A percentile compares a stretch with the other conserved stretches of the same genome.
phyloP scores from a whole-genome alignment of 1,140 invertebrate genomes.

The Hesperophylax magnus region DNA sequence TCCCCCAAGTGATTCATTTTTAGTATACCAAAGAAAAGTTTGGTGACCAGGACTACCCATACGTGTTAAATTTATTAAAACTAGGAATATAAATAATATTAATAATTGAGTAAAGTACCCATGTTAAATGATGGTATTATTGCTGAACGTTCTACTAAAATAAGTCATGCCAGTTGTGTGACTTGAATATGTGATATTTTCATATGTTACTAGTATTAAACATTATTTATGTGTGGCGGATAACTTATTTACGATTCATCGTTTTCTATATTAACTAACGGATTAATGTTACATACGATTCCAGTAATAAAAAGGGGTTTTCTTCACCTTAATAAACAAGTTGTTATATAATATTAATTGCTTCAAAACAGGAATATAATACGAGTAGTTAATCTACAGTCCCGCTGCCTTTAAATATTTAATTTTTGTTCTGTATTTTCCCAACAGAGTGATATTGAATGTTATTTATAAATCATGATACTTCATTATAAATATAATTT shows the following conservation, averaged over 20 bases:
- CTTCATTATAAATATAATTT: no score
- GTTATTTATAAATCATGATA: no score
- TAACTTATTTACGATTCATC: not conserved
- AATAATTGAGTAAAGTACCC: not conserved
- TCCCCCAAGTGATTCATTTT: not conserved
- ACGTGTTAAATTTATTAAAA: not conserved
- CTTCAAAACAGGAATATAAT: no score
- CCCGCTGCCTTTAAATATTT: no score
- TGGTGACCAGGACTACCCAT: not conserved
- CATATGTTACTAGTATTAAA: not conserved
- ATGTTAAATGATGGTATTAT: not conserved
- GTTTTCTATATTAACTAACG: no score
- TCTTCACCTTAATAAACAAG: no score
- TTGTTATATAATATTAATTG: no score
- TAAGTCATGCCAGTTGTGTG: not conserved
- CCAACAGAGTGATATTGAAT: no score
- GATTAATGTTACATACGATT: no score
- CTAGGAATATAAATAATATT: not conserved
- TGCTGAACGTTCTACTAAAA: not conserved
- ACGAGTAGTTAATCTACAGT: no score
- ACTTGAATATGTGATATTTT: constrained; percentile 7
- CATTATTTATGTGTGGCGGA: not conserved
- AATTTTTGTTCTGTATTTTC: no score
- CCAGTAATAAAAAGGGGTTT: no score
- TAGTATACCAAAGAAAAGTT: not conserved